A percentile compares a stretch with the other conserved stretches of the same genome.
Conservation (phyloP, 1,140 invertebrate species). For the Odontomachus brunneus region DNA sequence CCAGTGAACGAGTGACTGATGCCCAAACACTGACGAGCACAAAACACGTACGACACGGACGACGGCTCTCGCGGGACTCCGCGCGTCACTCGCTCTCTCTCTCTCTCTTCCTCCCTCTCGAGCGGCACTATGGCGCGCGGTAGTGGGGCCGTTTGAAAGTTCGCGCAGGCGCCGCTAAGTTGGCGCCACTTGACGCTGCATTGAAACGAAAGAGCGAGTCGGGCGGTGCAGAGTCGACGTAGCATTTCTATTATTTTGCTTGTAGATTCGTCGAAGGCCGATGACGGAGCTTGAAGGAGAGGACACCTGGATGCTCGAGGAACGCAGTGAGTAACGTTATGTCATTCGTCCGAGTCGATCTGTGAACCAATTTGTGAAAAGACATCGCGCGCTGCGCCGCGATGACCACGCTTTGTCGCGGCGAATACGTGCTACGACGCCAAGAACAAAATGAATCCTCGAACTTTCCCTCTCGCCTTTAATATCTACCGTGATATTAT, state of each 20-base stretch:
- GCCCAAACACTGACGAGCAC: slow-evolving; percentile 38
- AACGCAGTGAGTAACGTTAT: background rate
- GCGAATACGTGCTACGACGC: no score
- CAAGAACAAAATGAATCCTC: no score
- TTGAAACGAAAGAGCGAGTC: background rate
- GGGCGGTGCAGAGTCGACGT: no score
- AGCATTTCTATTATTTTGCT: no score
- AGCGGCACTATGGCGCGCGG: background rate
- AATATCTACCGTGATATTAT: background rate
- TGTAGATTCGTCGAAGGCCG: background rate
- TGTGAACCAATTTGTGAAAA: background rate
- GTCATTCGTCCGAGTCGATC: background rate
- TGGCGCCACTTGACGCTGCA: slow-evolving; percentile 38
- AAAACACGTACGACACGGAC: slow-evolving; percentile 12
- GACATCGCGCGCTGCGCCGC: no score
- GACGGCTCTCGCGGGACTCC: slow-evolving; percentile 1
- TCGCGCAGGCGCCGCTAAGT: slow-evolving; percentile 41
- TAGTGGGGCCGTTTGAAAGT: slow-evolving; percentile 45
- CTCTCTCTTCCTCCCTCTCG: background rate
- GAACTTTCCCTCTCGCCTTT: background rate
- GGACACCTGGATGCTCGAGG: background rate
- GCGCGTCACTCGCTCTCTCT: slow-evolving; percentile 2
- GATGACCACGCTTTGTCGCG: no score
- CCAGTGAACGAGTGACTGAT: background rate
- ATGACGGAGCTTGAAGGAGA: background rate